Conservation (phyloP, 2,113 vertebrate genomes). For the Carettochelys insculpta region DNA sequence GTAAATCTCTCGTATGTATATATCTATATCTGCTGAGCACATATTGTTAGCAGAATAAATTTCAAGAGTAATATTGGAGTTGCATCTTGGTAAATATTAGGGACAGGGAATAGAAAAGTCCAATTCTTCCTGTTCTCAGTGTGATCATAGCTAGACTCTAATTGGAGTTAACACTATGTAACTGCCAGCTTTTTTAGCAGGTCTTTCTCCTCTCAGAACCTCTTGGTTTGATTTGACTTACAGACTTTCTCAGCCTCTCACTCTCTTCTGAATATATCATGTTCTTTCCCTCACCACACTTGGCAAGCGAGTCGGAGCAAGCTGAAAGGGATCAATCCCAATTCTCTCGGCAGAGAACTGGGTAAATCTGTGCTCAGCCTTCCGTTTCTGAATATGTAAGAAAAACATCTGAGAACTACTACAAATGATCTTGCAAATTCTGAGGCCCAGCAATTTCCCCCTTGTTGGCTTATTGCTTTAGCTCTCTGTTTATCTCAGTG, state of each 20-base stretch:
- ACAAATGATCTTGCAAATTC: neutral
- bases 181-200: neutral
- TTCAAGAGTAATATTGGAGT: neutral
- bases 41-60: neutral
- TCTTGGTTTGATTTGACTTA: neutral
- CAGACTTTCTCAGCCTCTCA: neutral
- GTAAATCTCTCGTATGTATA: too few species aligned
- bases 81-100: neutral
- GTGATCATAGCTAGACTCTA: neutral
- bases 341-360: neutral
- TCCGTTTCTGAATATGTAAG: neutral
- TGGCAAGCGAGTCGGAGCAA: too few species aligned
- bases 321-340: too few species aligned
- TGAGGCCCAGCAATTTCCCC: accelerated
- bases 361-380: neutral
- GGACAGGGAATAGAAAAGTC: neutral
- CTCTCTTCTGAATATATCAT: neutral
- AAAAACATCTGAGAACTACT: neutral
- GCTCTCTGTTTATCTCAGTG: neutral
- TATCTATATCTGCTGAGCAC: neutral
- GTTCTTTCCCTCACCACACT: too few species aligned
- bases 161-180: neutral
- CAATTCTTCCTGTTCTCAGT: neutral
- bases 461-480: neutral
- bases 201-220: neutral